Evolutionary conservation across 2,113 vertebrate species (phyloP).

Genomic region (Lophura nycthemera): DNA sequence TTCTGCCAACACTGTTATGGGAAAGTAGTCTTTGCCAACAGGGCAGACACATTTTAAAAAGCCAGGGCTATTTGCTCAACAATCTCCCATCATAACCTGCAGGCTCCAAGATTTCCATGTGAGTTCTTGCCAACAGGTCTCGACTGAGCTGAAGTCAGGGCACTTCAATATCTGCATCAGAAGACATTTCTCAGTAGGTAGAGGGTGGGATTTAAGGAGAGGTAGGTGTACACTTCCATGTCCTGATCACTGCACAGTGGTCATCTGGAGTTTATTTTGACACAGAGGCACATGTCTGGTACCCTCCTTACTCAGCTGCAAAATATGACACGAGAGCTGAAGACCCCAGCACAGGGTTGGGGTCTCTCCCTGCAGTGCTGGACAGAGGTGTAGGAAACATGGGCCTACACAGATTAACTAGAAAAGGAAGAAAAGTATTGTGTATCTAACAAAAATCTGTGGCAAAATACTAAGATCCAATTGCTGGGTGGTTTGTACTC

Average conservation of each 20-base stretch:
- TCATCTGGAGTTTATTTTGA: background rate
- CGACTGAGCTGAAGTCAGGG: background rate
- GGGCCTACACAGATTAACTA: background rate
- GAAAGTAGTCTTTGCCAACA: background rate
- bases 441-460: background rate
- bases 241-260: background rate
- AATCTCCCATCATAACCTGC: background rate
- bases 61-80: background rate
- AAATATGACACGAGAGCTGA: background rate
- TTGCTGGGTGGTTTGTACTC: background rate
- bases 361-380: background rate
- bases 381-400: background rate
- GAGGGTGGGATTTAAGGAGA: background rate
- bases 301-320: background rate
- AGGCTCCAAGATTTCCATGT: background rate
- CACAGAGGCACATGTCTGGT: rapidly evolving
- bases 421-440: background rate
- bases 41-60: background rate
- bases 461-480: background rate
- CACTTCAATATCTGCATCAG: background rate
- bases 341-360: background rate
- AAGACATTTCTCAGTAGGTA: background rate
- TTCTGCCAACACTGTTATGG: background rate
- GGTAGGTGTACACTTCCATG: background rate
- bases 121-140: background rate